These are phyloP conservation scores for Eristalinus sepulchralis DNA, from an alignment of 2,888 invertebrate genomes.

Conservation along the genomic window DNA sequence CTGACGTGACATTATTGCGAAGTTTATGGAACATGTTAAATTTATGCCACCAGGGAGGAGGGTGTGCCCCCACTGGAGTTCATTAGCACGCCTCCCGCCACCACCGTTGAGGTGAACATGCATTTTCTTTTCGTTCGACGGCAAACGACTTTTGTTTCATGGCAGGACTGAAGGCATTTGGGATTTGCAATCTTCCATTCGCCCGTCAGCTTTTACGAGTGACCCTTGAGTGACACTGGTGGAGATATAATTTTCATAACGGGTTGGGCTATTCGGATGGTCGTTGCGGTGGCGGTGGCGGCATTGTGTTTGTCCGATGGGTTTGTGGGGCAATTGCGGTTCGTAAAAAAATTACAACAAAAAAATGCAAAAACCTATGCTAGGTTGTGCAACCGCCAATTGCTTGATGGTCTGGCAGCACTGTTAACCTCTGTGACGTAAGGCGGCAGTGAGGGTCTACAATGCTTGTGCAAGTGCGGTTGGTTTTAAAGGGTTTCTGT, in stretches of 20 bases:
- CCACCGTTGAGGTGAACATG: background rate
- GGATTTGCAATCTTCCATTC: background rate
- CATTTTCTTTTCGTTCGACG: background rate
- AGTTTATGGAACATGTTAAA: background rate
- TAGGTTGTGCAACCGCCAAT: background rate
- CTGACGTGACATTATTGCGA: background rate
- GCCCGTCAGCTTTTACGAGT: background rate
- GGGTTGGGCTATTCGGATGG: background rate
- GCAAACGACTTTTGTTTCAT: background rate
- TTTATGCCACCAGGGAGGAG: background rate
- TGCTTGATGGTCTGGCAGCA: background rate
- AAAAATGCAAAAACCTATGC: background rate
- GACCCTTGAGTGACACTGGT: background rate
- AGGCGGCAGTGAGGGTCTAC: background rate
- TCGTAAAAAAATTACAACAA: background rate
- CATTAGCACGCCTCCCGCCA: too few relatives aligned
- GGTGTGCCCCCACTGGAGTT: background rate
- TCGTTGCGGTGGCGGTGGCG: too few relatives aligned
- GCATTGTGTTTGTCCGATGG: background rate
- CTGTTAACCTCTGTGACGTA: background rate
- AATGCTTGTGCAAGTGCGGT: background rate
- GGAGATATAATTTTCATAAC: background rate
- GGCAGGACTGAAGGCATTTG: background rate
- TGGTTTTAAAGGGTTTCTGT: background rate
- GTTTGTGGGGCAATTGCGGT: background rate